Percentiles rank a stretch among this genome's conserved stretches.
phyloP scores from a whole-genome alignment of 30 jellyfish, hydroid and myxozoan genomes.

The Pseudorhiza aurosa region DNA sequence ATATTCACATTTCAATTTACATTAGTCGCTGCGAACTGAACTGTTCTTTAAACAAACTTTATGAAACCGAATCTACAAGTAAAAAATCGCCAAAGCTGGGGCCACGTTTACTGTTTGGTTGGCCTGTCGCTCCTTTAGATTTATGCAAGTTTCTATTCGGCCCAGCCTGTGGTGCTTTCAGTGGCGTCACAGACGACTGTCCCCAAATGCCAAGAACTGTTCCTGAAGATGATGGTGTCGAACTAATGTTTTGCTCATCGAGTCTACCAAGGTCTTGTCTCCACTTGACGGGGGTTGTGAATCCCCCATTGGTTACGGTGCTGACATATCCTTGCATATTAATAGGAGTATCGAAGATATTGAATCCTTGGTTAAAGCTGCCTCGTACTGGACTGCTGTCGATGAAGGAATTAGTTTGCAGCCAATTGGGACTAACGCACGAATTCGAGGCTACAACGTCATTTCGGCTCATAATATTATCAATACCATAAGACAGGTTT shows the following conservation, averaged over 20 bases:
- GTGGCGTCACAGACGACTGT: slow-evolving; percentile 1
- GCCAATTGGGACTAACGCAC: slow-evolving; percentile 77
- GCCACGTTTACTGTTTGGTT: slow-evolving; percentile 63
- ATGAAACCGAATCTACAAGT: slow-evolving; percentile 71
- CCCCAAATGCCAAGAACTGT: slow-evolving; percentile 29
- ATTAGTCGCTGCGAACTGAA: no score
- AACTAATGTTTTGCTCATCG: slow-evolving; percentile 32
- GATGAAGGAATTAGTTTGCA: slow-evolving; percentile 56
- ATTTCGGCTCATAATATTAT: slow-evolving; percentile 82
- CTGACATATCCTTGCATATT: slow-evolving; percentile 37
- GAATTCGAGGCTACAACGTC: slow-evolving; percentile 58
- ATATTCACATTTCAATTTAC: no score
- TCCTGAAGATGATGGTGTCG: not conserved
- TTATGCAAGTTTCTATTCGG: slow-evolving; percentile 20
- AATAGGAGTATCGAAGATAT: slow-evolving; percentile 46
- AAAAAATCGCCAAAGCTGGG: slow-evolving; percentile 77
- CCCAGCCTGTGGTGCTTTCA: slow-evolving; percentile 4
- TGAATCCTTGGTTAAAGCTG: slow-evolving; percentile 73
- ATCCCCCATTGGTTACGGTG: not conserved
- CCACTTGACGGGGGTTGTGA: slow-evolving; percentile 59
- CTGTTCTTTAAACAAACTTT: no score
- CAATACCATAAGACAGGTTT: slow-evolving; percentile 84
- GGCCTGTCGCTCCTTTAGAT: slow-evolving; percentile 7
- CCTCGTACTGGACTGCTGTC: slow-evolving; percentile 93
- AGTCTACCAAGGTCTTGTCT: slow-evolving; percentile 33